Percentiles rank a stretch among this genome's conserved stretches.
These are phyloP conservation scores for Panthera uncia DNA, from an alignment of 2,113 vertebrate species.

Conservation along the genomic window DNA sequence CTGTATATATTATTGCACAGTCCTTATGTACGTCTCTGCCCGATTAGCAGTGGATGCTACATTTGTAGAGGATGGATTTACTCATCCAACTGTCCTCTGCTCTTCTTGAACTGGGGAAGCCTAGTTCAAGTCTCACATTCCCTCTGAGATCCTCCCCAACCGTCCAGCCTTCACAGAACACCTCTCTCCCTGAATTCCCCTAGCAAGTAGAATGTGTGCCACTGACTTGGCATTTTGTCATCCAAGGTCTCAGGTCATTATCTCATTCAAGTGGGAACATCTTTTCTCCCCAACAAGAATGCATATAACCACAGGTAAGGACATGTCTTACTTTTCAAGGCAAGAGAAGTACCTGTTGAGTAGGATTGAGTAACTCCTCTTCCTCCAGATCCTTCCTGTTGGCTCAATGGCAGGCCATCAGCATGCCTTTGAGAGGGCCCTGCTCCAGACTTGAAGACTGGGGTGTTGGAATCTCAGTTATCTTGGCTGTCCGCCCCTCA, in stretches of 20 bases:
- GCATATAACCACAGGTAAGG: background rate
- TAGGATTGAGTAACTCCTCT: background rate
- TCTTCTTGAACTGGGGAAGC: background rate
- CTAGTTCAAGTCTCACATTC: background rate
- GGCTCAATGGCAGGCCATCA: background rate
- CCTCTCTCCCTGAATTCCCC: background rate
- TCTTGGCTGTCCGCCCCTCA: background rate
- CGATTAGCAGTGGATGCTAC: background rate
- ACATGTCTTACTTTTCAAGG: background rate
- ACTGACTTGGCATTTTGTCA: background rate
- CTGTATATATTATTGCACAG: background rate
- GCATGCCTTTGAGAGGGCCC: background rate
- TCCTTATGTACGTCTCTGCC: background rate
- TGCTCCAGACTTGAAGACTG: background rate
- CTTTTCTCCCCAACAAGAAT: background rate
- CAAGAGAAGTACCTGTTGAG: background rate
- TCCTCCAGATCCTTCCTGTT: background rate
- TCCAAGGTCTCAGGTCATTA: background rate
- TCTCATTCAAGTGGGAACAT: constrained; percentile 2
- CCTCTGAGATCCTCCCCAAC: background rate
- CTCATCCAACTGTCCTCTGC: background rate
- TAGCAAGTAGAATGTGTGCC: background rate
- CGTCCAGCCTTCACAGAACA: background rate
- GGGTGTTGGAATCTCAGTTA: background rate
- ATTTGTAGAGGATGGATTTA: background rate